Base-by-base conservation (phyloP, 92 coral and sea anemone genomes). In the Ricordea florida region DNA sequence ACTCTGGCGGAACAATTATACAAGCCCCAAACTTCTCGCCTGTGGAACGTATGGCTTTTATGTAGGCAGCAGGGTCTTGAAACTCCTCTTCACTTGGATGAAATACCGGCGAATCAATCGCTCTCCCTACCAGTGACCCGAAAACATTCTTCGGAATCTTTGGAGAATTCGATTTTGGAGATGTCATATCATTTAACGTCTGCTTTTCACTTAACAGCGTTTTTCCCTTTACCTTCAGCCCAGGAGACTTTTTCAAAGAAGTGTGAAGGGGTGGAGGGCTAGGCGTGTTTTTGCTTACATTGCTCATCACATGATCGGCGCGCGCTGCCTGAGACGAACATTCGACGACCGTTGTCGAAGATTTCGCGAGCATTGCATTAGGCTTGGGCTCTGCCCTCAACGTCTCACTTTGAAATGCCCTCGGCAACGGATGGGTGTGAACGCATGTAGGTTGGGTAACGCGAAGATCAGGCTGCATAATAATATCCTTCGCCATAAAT, bases 31-130 rank as follows among this genome's bases (percentile, higher is more conserved):
- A 85, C 57, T 72, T 73, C 57, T 83, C 90, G 16, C 87, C 82
- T 4, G 76, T 55, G 6, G 58, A 22, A 27, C 69, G 66, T 33
- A 96, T 87, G 17, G 80, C 80, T 44, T 89, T 84, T 23, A 96
- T 76, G 57, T 96, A 96, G 16, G 59, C 32, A 20, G 72, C 62
- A 13, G 99, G 99, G 43, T 96, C 88, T 42, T 85, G 86, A 77
- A 96, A 96, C 50, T 96, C 99, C 53, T 82, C 92, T 18, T 96
- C 97, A 1, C 84, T 82, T 7, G 97, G 99, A 20, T 79, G 48
- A 37, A 92, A 90, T 7, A 86, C 71, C 1, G 97, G 94, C 7
- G 80, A 75, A 28, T 28, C 73, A 64, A 45, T 22, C 23, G 55
- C 18, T 5, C 29, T 38, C 43, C 56, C 60, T 10, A 20, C 14